Conservation (phyloP, 1,140 invertebrate species). For the Achatina immaculata region DNA sequence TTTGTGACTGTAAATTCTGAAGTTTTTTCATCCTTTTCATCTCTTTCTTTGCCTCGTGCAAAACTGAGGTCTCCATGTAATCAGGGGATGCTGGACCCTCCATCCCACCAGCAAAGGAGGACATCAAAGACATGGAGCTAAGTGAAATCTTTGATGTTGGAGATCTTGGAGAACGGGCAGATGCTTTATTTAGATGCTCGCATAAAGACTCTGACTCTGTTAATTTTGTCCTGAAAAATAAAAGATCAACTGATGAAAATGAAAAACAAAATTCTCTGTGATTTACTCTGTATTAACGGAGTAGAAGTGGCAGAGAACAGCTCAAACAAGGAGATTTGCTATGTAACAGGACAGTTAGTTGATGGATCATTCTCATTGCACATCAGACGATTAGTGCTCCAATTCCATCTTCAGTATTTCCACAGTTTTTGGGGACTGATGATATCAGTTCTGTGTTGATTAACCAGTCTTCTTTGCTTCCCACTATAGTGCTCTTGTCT, state of each 20-base stretch:
- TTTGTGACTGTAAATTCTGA: conserved; percentile 52
- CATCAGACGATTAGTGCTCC: too few species aligned
- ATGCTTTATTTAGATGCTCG: conserved; percentile 32
- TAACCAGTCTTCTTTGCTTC: too few species aligned
- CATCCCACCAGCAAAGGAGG: conserved; percentile 47
- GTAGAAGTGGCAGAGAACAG: too few species aligned
- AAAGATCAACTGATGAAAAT: neutral
- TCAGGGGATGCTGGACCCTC: conserved; percentile 51
- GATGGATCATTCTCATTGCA: too few species aligned
- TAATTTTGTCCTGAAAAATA: conserved; percentile 71
- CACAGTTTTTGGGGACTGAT: too few species aligned
- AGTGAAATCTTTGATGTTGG: conserved; percentile 58
- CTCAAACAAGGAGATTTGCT: too few species aligned
- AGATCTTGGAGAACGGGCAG: conserved; percentile 13
- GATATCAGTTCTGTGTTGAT: too few species aligned
- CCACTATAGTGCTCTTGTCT: too few species aligned
- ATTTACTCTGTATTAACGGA: too few species aligned
- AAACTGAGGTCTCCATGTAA: conserved; percentile 61
- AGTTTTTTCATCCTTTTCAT: conserved; percentile 75
- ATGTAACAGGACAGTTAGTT: too few species aligned
- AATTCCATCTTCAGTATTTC: too few species aligned
- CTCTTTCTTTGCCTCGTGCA: conserved; percentile 80
- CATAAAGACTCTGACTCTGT: conserved; percentile 88
- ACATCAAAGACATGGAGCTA: conserved; percentile 51
- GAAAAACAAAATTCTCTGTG: too few species aligned